Conservation (phyloP, 2,113 vertebrate genomes). For the Pluvialis apricaria region DNA sequence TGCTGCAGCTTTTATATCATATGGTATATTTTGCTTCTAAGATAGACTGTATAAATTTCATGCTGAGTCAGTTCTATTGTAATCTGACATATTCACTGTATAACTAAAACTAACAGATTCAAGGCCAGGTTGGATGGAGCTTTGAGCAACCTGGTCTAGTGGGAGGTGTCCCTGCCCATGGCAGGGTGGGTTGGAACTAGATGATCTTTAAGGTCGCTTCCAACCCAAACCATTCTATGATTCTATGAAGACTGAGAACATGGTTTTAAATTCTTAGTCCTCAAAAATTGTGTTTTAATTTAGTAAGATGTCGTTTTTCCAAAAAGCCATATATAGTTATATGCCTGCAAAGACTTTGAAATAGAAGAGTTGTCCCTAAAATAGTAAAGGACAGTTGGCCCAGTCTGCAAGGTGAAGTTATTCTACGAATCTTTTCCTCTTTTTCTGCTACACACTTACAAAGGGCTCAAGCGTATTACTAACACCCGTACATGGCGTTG, state of each 20-base stretch:
- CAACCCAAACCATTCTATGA: not conserved
- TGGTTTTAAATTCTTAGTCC: constrained; percentile 25
- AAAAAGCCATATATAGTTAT: not conserved
- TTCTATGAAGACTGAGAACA: not conserved
- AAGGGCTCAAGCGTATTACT: not conserved
- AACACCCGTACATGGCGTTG: not conserved
- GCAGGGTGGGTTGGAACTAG: not conserved
- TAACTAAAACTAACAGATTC: constrained; percentile 26
- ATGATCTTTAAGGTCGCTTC: not conserved
- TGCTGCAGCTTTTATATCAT: not conserved
- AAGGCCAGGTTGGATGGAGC: not conserved
- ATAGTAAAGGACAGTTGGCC: not conserved
- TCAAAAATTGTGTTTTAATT: not conserved
- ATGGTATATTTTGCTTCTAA: not conserved
- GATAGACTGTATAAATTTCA: not conserved
- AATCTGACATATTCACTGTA: not conserved
- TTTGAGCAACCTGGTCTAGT: not conserved
- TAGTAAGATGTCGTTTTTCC: not conserved
- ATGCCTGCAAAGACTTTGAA: not conserved
- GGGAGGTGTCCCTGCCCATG: not conserved
- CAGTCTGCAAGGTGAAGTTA: not conserved
- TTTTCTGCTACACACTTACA: not conserved
- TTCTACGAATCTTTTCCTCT: not conserved
- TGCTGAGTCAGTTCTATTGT: not conserved
- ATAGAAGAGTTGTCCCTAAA: not conserved